Evolutionary conservation across 2,888 invertebrate genomes (phyloP), one percentile per base, ranked within the genome.

Genomic region (Drosophila borealis): DNA sequence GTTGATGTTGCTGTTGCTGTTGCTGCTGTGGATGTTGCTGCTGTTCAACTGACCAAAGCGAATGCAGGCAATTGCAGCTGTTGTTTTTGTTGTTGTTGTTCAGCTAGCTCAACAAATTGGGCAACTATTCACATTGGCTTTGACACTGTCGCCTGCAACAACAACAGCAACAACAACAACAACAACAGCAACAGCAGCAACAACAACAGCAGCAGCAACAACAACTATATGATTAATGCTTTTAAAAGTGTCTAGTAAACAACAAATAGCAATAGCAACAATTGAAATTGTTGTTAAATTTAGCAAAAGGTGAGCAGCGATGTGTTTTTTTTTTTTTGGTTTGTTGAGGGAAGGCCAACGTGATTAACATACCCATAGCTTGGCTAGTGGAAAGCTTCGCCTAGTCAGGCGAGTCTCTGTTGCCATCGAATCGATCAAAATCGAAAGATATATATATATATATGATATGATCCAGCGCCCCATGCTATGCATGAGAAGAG

Each of bases 21-120:
- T 25, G 25, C 9, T 61, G 72, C 2, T 8, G 42, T 42, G 42
- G 8, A 21, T 44, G 42, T 19, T 59, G 54, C 9, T 53, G 61
- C 44, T 85, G 88, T 48, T 56, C 83, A 88, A 61, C 82, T 88
- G 86, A 88, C 86, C 88, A 88, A 56, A 82, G 88, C 82, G 70
- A 81, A 55, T 82, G 82, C 80, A 78, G 61, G 41, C 69, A 65
- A 66, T 64, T 67, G 65, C 53, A 53, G 25, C 61, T 54, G 67
- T 48, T 64, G 73, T 67, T 60, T 14, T 36, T 51, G 53, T 25
- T 65, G 45, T 33, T 59, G 42, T 25, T 67, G 60, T 51, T 42
- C 46, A 48, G 60, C 70, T 70, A 48, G 50, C 55, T 48, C 45
- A 53, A 55, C 66, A 65, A 75, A 74, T 74, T 74, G 76, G 42